Percentiles rank a stretch among this genome's conserved stretches.
phyloP scores from a whole-genome alignment of 2,888 invertebrate genomes.

The Alloscopus bannaensis region DNA sequence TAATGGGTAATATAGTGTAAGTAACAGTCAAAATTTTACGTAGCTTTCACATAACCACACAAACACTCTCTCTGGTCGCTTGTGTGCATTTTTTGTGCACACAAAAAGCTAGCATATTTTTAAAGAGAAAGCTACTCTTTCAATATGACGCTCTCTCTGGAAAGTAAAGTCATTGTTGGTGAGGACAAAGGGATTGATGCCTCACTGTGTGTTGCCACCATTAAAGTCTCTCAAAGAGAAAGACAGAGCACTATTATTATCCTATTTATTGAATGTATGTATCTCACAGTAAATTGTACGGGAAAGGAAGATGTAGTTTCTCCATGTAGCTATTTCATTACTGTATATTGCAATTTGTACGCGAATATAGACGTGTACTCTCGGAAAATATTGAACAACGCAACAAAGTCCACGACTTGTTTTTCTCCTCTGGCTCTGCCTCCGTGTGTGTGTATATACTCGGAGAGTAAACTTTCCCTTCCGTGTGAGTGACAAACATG shows the following conservation, averaged over 20 bases:
- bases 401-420: conserved; percentile 40
- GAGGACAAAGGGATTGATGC: conserved; percentile 20
- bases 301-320: no score
- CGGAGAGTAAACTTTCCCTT: no score
- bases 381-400: background rate
- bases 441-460: no score
- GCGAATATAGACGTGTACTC: background rate
- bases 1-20: conserved; percentile 18
- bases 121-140: background rate
- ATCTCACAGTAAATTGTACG: no score
- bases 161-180: conserved; percentile 5
- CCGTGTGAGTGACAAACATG: conserved; percentile 42
- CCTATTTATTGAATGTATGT: no score
- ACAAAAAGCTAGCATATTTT: conserved; percentile 17
- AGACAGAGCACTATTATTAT: no score
- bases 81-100: background rate
- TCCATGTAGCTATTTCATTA: conserved; percentile 3
- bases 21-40: conserved; percentile 14
- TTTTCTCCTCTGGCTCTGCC: conserved; percentile 23
- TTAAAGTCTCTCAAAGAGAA: no score
- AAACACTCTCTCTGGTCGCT: no score
- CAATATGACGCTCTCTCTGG: background rate
- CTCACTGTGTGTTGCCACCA: no score
- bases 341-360: conserved; percentile 5
- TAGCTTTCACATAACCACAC: no score